Percentiles rank a stretch among this genome's conserved stretches.
phyloP scores from a whole-genome alignment of 2,888 invertebrate genomes.

The Rhodophaea formosa region DNA sequence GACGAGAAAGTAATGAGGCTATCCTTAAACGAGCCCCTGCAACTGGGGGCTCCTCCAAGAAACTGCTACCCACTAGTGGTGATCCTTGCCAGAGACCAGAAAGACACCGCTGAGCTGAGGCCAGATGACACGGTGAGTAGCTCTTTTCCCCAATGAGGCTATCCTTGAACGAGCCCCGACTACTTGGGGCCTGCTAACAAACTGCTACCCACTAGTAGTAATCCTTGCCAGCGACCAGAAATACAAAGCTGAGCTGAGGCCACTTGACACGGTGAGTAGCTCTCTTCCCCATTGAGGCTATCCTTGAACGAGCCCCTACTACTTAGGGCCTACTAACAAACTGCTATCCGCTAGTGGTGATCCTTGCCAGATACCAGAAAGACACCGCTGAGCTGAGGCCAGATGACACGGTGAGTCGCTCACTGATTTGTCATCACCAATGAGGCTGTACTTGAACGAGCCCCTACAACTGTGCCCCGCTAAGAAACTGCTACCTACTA shows the following conservation, averaged over 20 bases:
- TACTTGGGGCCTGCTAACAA: no score
- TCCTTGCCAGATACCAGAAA: conserved; percentile 83
- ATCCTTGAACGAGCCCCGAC: conserved; percentile 82
- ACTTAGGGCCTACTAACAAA: conserved; percentile 45
- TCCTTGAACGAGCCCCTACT: no score
- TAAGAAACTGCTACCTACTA: conserved; percentile 87
- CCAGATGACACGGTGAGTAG: conserved; percentile 87
- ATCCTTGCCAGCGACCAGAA: no score
- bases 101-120: conserved; percentile 82
- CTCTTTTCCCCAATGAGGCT: conserved; percentile 63
- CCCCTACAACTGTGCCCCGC: no score
- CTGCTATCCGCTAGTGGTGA: conserved; percentile 89
- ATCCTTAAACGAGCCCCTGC: conserved; percentile 82
- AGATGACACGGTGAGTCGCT: conserved; percentile 85
- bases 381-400: conserved; percentile 84
- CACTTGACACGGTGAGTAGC: no score
- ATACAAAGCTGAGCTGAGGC: no score
- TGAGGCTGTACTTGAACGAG: no score
- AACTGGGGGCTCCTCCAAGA: conserved; percentile 87
- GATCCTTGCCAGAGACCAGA: conserved; percentile 84
- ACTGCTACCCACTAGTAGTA: no score
- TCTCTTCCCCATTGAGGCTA: no score
- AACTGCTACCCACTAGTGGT: conserved; percentile 89
- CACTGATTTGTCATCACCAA: no score
- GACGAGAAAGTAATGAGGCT: conserved; percentile 84